Evolutionary conservation across 2,888 invertebrate species (phyloP), one percentile per base, ranked within the genome.

Genomic region (Sinohyriopsis cumingii): DNA sequence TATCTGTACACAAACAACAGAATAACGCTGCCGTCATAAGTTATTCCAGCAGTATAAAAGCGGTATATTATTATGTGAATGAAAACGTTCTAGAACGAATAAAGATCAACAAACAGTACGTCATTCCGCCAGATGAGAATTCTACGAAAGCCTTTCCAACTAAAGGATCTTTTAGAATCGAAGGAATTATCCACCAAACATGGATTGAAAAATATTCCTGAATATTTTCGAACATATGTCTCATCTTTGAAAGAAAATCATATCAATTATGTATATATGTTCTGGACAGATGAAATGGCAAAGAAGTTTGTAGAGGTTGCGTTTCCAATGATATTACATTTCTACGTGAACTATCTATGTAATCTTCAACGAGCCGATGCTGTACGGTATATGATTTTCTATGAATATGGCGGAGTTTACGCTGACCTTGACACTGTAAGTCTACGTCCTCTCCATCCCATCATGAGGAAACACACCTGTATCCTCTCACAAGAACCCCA

Each of bases 221-320:
- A 70, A 20, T 78, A 77, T 59, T 82, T 84, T 75, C 66, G 75
- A 12, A 67, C 73, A 3, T 88, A 86, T 86, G 75, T 89, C 24
- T 75, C 80, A 67, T 80, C 86, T 4, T 89, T 88, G 88, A 65
- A 69, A 12, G 67, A 71, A 6, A 72, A 82, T 45, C 84, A 89
- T 67, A 88, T 88, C 6, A 84, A 82, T 59, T 89, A 87, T 88
- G 81, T 84, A 33, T 88, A 88, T 72, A 86, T 86, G 84, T 80
- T 89, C 54, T 89, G 89, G 89, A 89, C 88, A 6, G 86, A 87
- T 68, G 81, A 81, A n/a, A 86, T 82, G 73, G 87, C 87, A 1
- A 72, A 84, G 22, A 60, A 76, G 33, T 76, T 89, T 4, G 84
- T 89, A 45, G 71, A 73, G 12, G 81, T 82, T 18, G 84, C 88